Evolutionary conservation across 2,113 vertebrate species (phyloP).

Genomic region (Marmota monax): DNA sequence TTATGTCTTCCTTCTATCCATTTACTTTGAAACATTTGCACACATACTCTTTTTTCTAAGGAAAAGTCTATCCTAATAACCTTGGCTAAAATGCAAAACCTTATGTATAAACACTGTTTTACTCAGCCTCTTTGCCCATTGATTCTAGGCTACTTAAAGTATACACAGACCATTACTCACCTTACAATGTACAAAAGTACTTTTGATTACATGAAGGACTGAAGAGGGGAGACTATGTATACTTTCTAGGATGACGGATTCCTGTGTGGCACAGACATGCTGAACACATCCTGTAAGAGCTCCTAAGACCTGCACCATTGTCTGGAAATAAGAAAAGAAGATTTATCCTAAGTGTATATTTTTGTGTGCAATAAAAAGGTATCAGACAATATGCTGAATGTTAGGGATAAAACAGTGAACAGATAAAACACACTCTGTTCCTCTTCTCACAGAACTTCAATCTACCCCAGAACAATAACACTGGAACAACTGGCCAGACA

Average conservation of each 20-base stretch:
- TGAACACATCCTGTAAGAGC: slow-evolving; percentile 90
- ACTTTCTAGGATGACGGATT: slow-evolving; percentile 84
- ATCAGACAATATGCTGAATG: not conserved
- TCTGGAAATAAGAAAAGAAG: slow-evolving; percentile 82
- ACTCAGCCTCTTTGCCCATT: not conserved
- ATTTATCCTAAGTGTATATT: not conserved
- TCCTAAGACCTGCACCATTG: slow-evolving; percentile 91
- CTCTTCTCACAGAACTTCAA: not conserved
- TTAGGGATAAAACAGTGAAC: not conserved
- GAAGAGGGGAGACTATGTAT: slow-evolving; percentile 92
- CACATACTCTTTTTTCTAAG: not conserved
- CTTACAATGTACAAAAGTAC: slow-evolving; percentile 95
- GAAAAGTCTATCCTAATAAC: slow-evolving; percentile 16
- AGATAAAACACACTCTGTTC: not conserved
- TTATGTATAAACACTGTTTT: not conserved
- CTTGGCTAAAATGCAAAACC: not conserved
- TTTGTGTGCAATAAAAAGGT: not conserved
- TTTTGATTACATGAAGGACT: slow-evolving; percentile 92
- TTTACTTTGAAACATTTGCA: slow-evolving; percentile 29
- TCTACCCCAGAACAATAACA: slow-evolving; percentile 1
- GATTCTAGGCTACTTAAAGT: not conserved
- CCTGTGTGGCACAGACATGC: slow-evolving; percentile 87
- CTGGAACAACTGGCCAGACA: not conserved
- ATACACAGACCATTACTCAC: slow-evolving; percentile 82
- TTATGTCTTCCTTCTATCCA: not conserved